Evolutionary conservation across 2,888 invertebrate genomes (phyloP), one percentile per base, ranked within the genome.

Genomic region (Synanthedon andrenaeformis): DNA sequence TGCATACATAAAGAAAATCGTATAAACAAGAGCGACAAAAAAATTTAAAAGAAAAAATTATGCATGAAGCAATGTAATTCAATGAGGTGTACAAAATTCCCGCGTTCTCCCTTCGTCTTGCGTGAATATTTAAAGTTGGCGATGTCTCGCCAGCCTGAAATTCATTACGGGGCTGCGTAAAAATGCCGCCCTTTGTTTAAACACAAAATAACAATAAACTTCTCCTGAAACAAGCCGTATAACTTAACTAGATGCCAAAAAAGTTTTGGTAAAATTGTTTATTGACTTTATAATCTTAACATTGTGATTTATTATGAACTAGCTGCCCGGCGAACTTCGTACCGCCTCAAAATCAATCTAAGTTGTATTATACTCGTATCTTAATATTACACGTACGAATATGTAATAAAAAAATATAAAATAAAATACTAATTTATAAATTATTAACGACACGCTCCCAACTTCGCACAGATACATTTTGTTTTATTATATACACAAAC

Each of bases 41-140:
- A 35, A 67, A 71, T 69, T 69, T 64, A 64, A 63, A 64, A 64
- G 60, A 59, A 71, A 82, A 83, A 84, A 83, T 81, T 83, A 85
- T 85, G 78, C 82, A 85, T 82, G 82, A 83, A 74, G 72, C 81
- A 73, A 82, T 81, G 82, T 79, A 81, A 85, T 82, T 86, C 85
- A 84, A 85, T 84, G 83, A 83, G 79, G 82, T 82, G 78, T 67
- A 79, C 80, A 59, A 67, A 63, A 66, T 69, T 66, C 61, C 58
- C 54, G 63, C 64, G 72, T 74, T 72, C 74, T n/a, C 35, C 77
- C 77, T 67, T 69, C 74, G 68, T 72, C 72, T 72, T 58, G 56
- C 56, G 56, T 68, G 77, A 83, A 85, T 84, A 77, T 83, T 85
- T 84, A 74, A 84, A 72, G 61, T 59, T 56, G 59, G 62, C 72